These are phyloP conservation scores for Perca schrenkii DNA, from an alignment of 2,113 vertebrate species.

Conservation along the genomic window DNA sequence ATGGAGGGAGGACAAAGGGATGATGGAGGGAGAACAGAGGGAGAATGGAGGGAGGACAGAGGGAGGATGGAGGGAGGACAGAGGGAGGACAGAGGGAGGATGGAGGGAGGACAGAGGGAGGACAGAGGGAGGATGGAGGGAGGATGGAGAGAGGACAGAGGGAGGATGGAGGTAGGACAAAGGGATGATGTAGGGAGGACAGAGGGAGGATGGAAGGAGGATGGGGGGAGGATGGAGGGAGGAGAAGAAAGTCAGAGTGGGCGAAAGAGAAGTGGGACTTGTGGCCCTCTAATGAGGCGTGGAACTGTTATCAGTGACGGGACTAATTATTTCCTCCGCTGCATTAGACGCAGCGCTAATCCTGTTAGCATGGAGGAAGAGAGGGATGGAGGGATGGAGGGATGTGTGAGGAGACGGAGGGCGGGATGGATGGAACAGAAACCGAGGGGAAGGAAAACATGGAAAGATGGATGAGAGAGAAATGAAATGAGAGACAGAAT, in stretches of 20 bases:
- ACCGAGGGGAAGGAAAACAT: not conserved
- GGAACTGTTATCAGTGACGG: constrained; percentile 82
- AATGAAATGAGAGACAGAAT: not conserved
- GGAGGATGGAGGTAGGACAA: too few species aligned
- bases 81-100: too few species aligned
- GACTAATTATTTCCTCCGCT: constrained; percentile 83
- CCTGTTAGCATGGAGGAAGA: constrained; percentile 75
- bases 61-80: fast-evolving
- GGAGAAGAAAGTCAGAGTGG: constrained; percentile 19
- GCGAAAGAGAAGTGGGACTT: constrained; percentile 50
- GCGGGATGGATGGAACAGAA: not conserved
- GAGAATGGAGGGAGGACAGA: too few species aligned
- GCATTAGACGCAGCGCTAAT: constrained; percentile 79
- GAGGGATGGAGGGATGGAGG: not conserved
- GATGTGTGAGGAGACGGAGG: not conserved
- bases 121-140: too few species aligned
- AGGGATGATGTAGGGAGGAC: too few species aligned
- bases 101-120: too few species aligned
- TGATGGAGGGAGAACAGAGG: too few species aligned
- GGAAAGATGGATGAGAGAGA: not conserved
- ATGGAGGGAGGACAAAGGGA: too few species aligned
- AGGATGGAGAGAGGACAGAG: too few species aligned
- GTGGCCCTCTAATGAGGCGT: constrained; percentile 75
- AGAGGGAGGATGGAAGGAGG: too few species aligned
- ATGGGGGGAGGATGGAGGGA: not conserved